phyloP scores from a whole-genome alignment of 2,113 vertebrate genomes.

The Ia io region DNA sequence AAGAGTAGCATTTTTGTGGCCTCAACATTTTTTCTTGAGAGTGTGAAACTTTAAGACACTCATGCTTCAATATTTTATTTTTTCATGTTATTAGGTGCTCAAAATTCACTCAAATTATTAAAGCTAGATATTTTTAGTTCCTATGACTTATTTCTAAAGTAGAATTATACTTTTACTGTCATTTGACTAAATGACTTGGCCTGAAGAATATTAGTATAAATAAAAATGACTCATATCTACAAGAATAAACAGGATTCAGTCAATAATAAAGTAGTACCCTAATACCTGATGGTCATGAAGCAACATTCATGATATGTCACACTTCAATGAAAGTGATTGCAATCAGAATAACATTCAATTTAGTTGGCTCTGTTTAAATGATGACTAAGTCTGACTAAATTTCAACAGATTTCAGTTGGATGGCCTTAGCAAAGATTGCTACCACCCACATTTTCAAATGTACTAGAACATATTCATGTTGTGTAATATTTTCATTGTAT shows the following conservation, averaged over 20 bases:
- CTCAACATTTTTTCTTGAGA: background rate
- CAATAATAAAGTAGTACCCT: background rate
- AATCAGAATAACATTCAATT: constrained; percentile 36
- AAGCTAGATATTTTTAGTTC: background rate
- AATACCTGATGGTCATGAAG: background rate
- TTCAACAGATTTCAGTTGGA: background rate
- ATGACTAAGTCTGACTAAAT: constrained; percentile 6
- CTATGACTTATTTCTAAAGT: background rate
- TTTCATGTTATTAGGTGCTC: background rate
- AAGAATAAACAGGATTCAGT: background rate
- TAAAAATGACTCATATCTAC: background rate
- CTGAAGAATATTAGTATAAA: background rate
- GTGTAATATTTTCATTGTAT: constrained; percentile 34
- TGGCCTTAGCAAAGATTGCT: background rate
- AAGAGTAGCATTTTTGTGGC: background rate
- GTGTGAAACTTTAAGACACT: background rate
- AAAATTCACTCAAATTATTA: background rate
- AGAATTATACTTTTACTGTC: background rate
- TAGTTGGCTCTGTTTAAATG: background rate
- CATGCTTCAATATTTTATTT: background rate
- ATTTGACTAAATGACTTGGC: background rate
- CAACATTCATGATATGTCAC: background rate
- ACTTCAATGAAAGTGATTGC: constrained; percentile 34
- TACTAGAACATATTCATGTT: constrained; percentile 37
- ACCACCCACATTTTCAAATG: background rate